phyloP scores from a whole-genome alignment of 2,888 invertebrate genomes.

The Cenopis cana region DNA sequence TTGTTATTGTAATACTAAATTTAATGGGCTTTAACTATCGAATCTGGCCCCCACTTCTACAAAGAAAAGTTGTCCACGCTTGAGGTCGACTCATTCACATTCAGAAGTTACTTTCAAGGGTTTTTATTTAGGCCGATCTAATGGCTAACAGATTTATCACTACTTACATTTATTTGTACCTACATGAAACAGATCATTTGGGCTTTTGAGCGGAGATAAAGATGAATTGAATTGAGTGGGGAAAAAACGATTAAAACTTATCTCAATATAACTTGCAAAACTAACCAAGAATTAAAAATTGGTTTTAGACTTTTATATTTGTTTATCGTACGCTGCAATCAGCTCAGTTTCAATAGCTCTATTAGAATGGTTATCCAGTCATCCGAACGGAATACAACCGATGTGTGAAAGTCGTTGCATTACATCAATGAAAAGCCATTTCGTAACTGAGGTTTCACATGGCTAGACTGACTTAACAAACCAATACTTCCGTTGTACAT shows the following conservation, averaged over 20 bases:
- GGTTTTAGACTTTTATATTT: neutral
- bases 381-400: conserved; percentile 20
- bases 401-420: conserved; percentile 40
- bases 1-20: conserved; percentile 32
- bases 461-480: conserved; percentile 26
- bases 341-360: neutral
- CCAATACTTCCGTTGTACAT: conserved; percentile 29
- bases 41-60: conserved; percentile 51
- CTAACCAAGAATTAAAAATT: neutral
- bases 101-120: conserved; percentile 60
- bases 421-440: conserved; percentile 38
- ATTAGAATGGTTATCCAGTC: conserved; percentile 22
- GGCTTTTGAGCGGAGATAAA: no score
- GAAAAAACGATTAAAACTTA: no score
- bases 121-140: conserved; percentile 51
- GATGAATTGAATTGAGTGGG: no score
- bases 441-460: conserved; percentile 36
- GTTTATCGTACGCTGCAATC: neutral
- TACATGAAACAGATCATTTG: no score
- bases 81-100: conserved; percentile 65
- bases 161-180: neutral
- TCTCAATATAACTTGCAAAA: no score
- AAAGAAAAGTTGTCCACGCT: conserved; percentile 66
- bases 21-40: conserved; percentile 32
- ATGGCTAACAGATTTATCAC: conserved; percentile 25